Evolutionary conservation across 1,140 invertebrate species (phyloP).

Genomic region (Drosophila persimilis): DNA sequence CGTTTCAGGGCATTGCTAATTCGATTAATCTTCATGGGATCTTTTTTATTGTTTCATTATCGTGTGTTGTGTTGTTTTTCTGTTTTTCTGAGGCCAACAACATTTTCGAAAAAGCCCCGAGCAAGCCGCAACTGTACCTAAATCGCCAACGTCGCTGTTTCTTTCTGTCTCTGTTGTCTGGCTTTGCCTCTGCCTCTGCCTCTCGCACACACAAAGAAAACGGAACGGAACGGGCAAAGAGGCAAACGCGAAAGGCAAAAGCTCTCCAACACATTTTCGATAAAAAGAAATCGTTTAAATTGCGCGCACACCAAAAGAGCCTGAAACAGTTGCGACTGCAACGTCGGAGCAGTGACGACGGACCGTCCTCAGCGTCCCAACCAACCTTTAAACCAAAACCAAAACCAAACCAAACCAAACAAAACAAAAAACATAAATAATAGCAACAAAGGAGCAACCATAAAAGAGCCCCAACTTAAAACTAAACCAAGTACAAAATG

Average conservation of each 20-base stretch:
- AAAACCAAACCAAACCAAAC: slow-evolving; percentile 28
- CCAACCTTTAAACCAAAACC: slow-evolving; percentile 16
- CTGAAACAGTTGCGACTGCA: slow-evolving; percentile 72
- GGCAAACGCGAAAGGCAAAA: slow-evolving; percentile 29
- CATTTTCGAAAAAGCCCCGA: slow-evolving; percentile 70
- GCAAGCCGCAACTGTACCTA: slow-evolving; percentile 66
- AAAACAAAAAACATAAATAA: slow-evolving; percentile 19
- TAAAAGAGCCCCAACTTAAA: background rate
- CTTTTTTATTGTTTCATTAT: slow-evolving; percentile 35
- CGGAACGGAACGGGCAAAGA: slow-evolving; percentile 14
- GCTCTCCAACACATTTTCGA: slow-evolving; percentile 64
- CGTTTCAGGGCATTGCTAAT: slow-evolving; percentile 48
- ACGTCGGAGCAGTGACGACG: slow-evolving; percentile 65
- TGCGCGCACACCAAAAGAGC: slow-evolving; percentile 75
- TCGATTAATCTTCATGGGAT: slow-evolving; percentile 40
- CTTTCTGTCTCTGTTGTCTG: slow-evolving; percentile 10
- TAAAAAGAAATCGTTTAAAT: slow-evolving; percentile 81
- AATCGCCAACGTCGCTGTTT: slow-evolving; percentile 59
- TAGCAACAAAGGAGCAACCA: slow-evolving; percentile 13
- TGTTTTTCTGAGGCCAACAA: slow-evolving; percentile 66
- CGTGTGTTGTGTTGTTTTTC: slow-evolving; percentile 44
- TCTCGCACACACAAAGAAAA: slow-evolving; percentile 57
- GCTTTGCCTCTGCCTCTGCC: background rate
- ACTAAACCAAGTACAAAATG: slow-evolving; percentile 57
- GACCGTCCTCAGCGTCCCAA: slow-evolving; percentile 56